These are phyloP conservation scores for Crax fasciolata DNA, from an alignment of 2,797 vertebrate species.

Conservation along the genomic window DNA sequence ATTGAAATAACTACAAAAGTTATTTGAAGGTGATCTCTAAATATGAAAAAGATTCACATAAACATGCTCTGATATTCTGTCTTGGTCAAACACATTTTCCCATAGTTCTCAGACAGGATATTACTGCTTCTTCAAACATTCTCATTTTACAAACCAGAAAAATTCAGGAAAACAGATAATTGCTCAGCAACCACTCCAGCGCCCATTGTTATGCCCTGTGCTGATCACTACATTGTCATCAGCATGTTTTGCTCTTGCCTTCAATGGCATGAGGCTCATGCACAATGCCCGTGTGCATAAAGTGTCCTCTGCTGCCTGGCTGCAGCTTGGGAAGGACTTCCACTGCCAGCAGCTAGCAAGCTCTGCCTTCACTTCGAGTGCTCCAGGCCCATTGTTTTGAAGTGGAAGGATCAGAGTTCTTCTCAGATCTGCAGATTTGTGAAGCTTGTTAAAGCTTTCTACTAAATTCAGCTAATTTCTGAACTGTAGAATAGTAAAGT, in stretches of 20 bases:
- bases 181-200: not conserved
- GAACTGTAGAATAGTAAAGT: not conserved
- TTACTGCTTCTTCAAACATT: not conserved
- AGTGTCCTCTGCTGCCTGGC: not conserved
- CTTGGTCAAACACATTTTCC: not conserved
- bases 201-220: not conserved
- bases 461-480: slow-evolving; percentile 32
- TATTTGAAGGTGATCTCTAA: not conserved
- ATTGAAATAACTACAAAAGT: not conserved
- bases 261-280: not conserved
- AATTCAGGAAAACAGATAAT: not conserved
- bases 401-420: slow-evolving; percentile 8
- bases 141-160: not conserved
- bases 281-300: not conserved
- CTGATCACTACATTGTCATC: not conserved
- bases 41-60: not conserved
- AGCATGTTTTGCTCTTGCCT: not conserved
- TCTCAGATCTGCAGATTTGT: not conserved
- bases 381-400: not conserved
- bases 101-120: not conserved
- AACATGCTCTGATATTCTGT: not conserved
- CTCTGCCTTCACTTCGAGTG: not conserved
- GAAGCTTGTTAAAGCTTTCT: slow-evolving; percentile 9
- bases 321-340: not conserved
- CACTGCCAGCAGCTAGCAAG: slow-evolving; percentile 26